Conservation (phyloP, 2,888 invertebrate species). For the Cheilosia vernalis region DNA sequence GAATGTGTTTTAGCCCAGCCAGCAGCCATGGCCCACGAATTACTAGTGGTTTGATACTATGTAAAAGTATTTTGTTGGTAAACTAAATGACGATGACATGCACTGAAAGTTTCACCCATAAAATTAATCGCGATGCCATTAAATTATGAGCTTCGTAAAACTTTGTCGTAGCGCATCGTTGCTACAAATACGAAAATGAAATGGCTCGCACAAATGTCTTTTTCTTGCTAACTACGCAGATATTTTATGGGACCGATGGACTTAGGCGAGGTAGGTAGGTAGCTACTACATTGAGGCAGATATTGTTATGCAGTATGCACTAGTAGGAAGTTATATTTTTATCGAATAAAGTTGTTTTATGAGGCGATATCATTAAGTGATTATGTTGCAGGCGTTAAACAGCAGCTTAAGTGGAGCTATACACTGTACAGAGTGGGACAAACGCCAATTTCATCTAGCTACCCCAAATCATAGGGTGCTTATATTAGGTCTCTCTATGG, state of each 20-base stretch:
- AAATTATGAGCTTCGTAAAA: conserved; percentile 73
- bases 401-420: no score
- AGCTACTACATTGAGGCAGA: neutral
- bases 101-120: conserved; percentile 69
- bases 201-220: conserved; percentile 35
- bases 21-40: neutral
- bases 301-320: neutral
- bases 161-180: conserved; percentile 55
- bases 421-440: no score
- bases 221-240: conserved; percentile 17
- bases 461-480: no score
- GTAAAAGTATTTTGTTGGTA: conserved; percentile 18
- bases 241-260: conserved; percentile 25
- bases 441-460: no score
- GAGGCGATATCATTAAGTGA: neutral
- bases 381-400: no score
- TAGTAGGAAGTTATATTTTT: neutral
- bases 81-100: conserved; percentile 67
- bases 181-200: conserved; percentile 55
- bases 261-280: neutral
- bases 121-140: conserved; percentile 72
- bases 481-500: no score
- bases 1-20: conserved; percentile 44
- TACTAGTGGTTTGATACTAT: conserved; percentile 6
- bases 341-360: neutral